Evolutionary conservation across 1,140 invertebrate genomes (phyloP), one percentile per base, ranked within the genome.

Genomic region (Aphaenogaster ashmeadi): DNA sequence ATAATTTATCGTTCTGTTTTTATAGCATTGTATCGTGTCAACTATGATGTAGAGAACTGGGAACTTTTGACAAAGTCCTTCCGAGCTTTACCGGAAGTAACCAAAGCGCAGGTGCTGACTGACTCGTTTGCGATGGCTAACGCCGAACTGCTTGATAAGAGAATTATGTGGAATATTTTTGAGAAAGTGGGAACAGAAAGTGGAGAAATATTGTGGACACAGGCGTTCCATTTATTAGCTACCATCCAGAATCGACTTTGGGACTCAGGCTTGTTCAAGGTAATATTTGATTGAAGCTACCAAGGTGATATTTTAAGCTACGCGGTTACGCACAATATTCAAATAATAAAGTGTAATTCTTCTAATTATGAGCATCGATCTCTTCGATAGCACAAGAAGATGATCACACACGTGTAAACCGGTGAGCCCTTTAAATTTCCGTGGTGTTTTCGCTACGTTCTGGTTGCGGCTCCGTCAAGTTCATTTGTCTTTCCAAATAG

Each of bases 1-100:
- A 54, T 52, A 44, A 2, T 47, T 52, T 27, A 13, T 72, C 13
- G 15, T 18, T 21, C 8, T 50, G 4, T 44, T 56, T 64, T 75
- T n/a, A 18, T 60, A 85, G 96, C 96, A 5, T 96, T 96, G 85
- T 97, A 96, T 91, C 92, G 96, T 66, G 96, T 97, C 5, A 96
- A 96, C 87, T 97, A 97, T 91, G 96, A 96, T 60, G 67, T 90
- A 5, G 86, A 88, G 4, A 95, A 94, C 44, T 97, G 96, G 96
- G 86, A 93, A 33, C 36, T 90, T 13, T 44, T 92, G 33, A 36
- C 56, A 2, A 86, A 85, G 38, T 88, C 85, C 4, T 87, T 90
- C n/a, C 47, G 41, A 44, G 15, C 11, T n/a, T 96, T 97, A 50
- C 89, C 94, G 58, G n/a, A 93, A 7, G 90, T 95, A 5, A 96